phyloP scores from a whole-genome alignment of 2,888 invertebrate species.

The Phalera bucephala region DNA sequence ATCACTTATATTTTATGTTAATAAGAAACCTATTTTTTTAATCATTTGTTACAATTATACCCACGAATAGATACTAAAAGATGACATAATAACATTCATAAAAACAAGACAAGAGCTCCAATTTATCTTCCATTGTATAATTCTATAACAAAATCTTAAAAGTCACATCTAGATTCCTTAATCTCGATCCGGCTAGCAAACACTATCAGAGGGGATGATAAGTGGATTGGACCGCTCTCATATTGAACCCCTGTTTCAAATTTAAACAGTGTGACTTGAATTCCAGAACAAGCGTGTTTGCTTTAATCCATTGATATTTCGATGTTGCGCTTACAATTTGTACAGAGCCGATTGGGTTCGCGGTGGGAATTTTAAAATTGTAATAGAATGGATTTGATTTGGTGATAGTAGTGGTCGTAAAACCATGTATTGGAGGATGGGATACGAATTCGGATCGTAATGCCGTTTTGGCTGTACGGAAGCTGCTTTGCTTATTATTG shows the following conservation, averaged over 20 bases:
- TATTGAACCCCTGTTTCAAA: conserved; percentile 57
- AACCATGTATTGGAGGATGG: no score
- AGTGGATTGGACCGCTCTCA: conserved; percentile 57
- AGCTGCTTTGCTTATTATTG: no score
- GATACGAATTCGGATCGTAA: no score
- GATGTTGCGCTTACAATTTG: conserved; percentile 14
- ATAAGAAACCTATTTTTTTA: no score
- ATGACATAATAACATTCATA: no score
- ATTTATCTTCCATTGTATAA: no score
- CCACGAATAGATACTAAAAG: no score
- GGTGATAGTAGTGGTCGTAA: no score
- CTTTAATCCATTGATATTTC: conserved; percentile 34
- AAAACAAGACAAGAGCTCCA: no score
- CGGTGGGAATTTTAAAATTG: conserved; percentile 20
- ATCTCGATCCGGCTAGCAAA: conserved; percentile 38
- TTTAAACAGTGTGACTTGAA: conserved; percentile 56
- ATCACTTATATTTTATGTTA: no score
- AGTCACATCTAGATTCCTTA: conserved; percentile 17
- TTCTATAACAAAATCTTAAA: background rate
- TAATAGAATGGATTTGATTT: conserved; percentile 5
- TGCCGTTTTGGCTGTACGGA: no score
- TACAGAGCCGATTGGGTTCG: conserved; percentile 16
- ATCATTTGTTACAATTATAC: no score
- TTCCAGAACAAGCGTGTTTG: conserved; percentile 24
- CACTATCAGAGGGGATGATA: conserved; percentile 50